These are phyloP conservation scores for Gyrodactylus salaris DNA, from an alignment of 1,140 invertebrate species.

Conservation along the genomic window DNA sequence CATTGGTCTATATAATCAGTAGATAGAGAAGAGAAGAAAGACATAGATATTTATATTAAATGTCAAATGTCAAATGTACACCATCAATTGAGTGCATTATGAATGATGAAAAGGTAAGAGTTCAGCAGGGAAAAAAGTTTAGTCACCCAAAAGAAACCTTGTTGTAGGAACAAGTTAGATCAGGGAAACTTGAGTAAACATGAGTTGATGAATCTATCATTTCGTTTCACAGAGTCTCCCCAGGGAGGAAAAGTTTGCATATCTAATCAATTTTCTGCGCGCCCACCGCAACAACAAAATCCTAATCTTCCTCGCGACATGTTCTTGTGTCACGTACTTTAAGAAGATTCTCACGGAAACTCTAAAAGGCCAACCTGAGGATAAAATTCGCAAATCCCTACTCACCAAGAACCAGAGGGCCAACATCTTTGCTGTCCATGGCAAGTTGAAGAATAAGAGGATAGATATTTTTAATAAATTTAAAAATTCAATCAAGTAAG, in stretches of 20 bases:
- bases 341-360: neutral
- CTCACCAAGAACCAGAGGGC: neutral
- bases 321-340: conserved; percentile 61
- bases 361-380: neutral
- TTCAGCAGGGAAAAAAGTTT: too few species aligned
- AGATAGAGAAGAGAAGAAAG: too few species aligned
- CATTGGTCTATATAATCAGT: too few species aligned
- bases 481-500: conserved; percentile 28
- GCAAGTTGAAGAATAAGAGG: conserved; percentile 64
- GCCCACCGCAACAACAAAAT: conserved; percentile 34
- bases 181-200: too few species aligned
- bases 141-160: too few species aligned
- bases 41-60: too few species aligned
- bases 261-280: conserved; percentile 36
- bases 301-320: conserved; percentile 72
- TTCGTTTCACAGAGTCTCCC: neutral
- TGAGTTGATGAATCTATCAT: too few species aligned
- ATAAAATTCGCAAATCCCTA: neutral
- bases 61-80: too few species aligned
- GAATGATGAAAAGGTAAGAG: too few species aligned
- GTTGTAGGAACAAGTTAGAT: too few species aligned
- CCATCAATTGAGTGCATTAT: too few species aligned
- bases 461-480: conserved; percentile 52
- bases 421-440: conserved; percentile 42
- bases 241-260: conserved; percentile 22